phyloP scores from a whole-genome alignment of 2,888 invertebrate species.

The Morpho achilles region DNA sequence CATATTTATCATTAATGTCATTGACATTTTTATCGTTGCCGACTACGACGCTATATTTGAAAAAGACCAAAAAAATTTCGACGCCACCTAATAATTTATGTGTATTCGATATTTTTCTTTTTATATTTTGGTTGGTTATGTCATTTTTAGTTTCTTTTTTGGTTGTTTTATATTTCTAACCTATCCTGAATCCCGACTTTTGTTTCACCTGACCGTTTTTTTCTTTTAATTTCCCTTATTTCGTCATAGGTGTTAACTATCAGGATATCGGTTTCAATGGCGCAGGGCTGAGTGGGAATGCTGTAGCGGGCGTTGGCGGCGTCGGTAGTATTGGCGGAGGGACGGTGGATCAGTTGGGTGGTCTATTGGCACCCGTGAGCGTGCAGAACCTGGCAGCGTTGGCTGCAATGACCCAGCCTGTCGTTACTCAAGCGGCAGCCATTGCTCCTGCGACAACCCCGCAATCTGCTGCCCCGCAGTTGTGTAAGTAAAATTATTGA shows the following conservation, averaged over 20 bases:
- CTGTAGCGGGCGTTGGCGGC: constrained; percentile 46
- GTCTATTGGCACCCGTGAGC: constrained; percentile 89
- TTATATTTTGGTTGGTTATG: neutral
- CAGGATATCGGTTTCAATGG: constrained; percentile 77
- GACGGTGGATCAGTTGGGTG: constrained; percentile 93
- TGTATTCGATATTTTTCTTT: neutral
- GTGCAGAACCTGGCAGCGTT: constrained; percentile 95
- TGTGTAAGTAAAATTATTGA: constrained; percentile 53
- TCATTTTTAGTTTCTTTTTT: constrained; percentile 19
- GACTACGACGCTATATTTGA: constrained; percentile 1
- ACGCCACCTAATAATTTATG: neutral
- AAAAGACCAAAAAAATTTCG: neutral
- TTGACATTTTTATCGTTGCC: neutral
- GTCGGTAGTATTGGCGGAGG: constrained; percentile 81
- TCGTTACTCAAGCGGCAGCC: constrained; percentile 71
- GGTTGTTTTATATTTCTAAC: neutral
- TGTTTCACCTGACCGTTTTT: constrained; percentile 16
- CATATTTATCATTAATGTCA: neutral
- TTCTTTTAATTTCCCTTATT: constrained; percentile 27
- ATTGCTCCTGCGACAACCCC: constrained; percentile 68
- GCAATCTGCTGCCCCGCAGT: constrained; percentile 54
- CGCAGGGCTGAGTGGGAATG: constrained; percentile 66
- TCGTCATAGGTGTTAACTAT: constrained; percentile 68
- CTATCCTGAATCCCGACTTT: constrained; percentile 9
- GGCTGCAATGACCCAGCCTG: constrained; percentile 88